Conservation (phyloP, 2,797 vertebrate genomes). For the Pseudomugil gertrudae region DNA sequence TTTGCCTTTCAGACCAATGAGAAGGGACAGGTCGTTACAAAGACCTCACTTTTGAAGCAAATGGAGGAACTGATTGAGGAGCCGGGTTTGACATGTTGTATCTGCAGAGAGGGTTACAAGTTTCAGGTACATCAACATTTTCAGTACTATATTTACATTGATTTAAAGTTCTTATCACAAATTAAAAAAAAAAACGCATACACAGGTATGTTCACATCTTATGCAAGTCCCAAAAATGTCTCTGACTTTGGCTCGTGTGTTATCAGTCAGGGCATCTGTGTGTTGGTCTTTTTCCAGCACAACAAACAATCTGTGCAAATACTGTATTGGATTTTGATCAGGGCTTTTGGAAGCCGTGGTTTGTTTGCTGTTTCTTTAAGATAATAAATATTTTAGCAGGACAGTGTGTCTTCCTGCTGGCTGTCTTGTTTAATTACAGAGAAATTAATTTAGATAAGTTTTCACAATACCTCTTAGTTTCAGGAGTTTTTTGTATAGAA, state of each 20-base stretch:
- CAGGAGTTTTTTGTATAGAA: too few species aligned
- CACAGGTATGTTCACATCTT: not conserved
- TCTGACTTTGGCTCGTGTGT: not conserved
- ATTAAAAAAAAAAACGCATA: not conserved
- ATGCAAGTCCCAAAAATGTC: not conserved
- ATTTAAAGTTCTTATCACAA: not conserved
- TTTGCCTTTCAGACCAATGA: constrained; percentile 90
- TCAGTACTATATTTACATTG: not conserved
- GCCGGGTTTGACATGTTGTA: constrained; percentile 96
- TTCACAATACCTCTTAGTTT: not conserved
- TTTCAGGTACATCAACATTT: constrained; percentile 87
- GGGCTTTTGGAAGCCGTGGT: not conserved
- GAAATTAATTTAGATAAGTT: not conserved
- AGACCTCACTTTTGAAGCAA: constrained; percentile 95
- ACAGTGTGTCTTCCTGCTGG: not conserved
- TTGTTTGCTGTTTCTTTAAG: not conserved
- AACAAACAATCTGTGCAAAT: not conserved
- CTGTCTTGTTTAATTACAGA: not conserved
- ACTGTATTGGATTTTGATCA: not conserved
- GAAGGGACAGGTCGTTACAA: constrained; percentile 99
- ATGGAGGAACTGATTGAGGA: constrained; percentile 99
- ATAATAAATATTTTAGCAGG: not conserved
- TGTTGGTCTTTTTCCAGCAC: not conserved
- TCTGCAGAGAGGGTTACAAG: constrained; percentile 98
- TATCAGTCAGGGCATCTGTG: not conserved